Evolutionary conservation across 2,888 invertebrate species (phyloP).

Genomic region (Caenorhabditis parvicauda): DNA sequence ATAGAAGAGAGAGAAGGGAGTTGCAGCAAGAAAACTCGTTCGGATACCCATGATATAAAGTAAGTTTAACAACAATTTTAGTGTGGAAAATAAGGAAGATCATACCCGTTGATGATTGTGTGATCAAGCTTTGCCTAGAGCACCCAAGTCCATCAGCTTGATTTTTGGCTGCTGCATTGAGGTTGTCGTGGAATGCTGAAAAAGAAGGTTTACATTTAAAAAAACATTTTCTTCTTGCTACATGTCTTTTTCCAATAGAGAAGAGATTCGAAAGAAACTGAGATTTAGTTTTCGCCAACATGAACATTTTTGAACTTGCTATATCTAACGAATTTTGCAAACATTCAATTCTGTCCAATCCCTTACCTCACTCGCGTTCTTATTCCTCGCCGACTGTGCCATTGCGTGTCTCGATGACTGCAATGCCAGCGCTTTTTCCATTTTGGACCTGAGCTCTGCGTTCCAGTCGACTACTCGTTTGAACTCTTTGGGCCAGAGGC

Average conservation of each 20-base stretch:
- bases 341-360: too few species aligned
- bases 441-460: slow-evolving; percentile 75
- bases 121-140: slow-evolving; percentile 28
- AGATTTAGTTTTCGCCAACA: too few species aligned
- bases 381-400: slow-evolving; percentile 20
- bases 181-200: slow-evolving; percentile 13
- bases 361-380: slow-evolving; percentile 28
- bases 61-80: too few species aligned
- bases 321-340: background rate
- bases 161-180: slow-evolving; percentile 50
- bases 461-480: slow-evolving; percentile 73
- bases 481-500: slow-evolving; percentile 43
- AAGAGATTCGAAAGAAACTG: too few species aligned
- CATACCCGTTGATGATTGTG: too few species aligned
- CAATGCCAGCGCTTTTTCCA: slow-evolving; percentile 77
- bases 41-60: too few species aligned
- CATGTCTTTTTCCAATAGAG: slow-evolving; percentile 2
- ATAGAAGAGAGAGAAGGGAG: too few species aligned
- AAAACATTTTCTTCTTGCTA: slow-evolving; percentile 3
- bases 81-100: too few species aligned
- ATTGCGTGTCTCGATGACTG: slow-evolving; percentile 31
- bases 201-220: background rate
- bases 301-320: slow-evolving; percentile 3
- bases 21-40: too few species aligned
- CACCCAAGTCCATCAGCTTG: slow-evolving; percentile 52